A percentile compares a stretch with the other conserved stretches of the same genome.
Evolutionary conservation across 2,113 vertebrate genomes (phyloP).

Genomic region (Pachycephala philippinensis): DNA sequence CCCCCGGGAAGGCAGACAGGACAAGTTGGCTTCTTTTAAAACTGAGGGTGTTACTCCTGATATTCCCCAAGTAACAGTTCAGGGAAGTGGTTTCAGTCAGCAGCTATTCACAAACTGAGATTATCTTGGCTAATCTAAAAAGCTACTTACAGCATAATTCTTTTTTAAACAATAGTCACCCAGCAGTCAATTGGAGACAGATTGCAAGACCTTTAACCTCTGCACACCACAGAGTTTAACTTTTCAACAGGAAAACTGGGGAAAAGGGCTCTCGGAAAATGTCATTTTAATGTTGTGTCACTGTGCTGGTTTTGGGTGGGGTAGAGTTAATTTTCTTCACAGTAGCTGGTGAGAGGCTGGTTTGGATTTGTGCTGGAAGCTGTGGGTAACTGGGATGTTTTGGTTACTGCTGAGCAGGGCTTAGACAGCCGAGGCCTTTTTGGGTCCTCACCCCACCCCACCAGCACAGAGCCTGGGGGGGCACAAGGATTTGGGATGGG

Average conservation of each 20-base stretch:
- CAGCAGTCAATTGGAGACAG: background rate
- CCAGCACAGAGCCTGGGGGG: background rate
- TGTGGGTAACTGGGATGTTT: background rate
- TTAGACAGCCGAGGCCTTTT: background rate
- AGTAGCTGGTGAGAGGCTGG: background rate
- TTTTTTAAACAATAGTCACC: slow-evolving; percentile 24
- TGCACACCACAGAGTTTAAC: background rate
- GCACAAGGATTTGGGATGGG: background rate
- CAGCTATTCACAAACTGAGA: slow-evolving; percentile 32
- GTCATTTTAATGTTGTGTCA: background rate
- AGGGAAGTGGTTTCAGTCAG: slow-evolving; percentile 6
- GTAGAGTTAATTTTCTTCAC: background rate
- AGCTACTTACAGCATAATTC: slow-evolving; percentile 40
- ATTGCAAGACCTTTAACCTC: background rate
- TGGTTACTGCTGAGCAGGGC: background rate
- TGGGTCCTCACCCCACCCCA: background rate
- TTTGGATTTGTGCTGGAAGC: background rate
- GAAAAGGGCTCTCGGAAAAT: background rate
- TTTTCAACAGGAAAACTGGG: background rate
- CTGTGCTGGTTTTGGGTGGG: background rate
- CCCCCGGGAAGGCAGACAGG: background rate
- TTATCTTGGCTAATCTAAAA: slow-evolving; percentile 57
- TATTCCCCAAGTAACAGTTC: background rate
- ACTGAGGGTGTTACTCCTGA: background rate
- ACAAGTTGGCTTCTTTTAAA: background rate